Evolutionary conservation across 2,113 vertebrate species (phyloP), one percentile per base, ranked within the genome.

Genomic region (Hepsetus odoe): DNA sequence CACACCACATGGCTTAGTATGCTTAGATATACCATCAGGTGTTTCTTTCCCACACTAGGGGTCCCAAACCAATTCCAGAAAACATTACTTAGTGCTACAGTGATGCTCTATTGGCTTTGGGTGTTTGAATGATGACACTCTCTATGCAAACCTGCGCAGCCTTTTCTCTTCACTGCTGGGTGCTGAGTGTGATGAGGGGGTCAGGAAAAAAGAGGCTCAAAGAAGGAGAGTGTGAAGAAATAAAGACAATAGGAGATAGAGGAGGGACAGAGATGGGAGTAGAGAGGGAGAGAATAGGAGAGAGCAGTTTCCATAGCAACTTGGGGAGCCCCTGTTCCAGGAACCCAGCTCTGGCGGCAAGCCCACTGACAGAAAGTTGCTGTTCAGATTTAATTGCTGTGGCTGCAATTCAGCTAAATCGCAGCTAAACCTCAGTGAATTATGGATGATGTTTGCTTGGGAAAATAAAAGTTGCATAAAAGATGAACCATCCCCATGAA

Each of bases 271-370:
- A 14, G 33, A 38, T 38, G 22, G 64, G 55, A 24, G 56, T 13
- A 38, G 32, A 18, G 44, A 68, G 28, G 69, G 66, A 67, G 42
- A 38, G 74, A 81, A 61, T 33, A 46, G 72, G 74, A 76, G 69
- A 81, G 49, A 82, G 61, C 68, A 61, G 79, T 87, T 82, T 83
- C 86, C 81, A 87, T 87, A 81, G 86, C 74, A 87, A 87, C 86
- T 6, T 32, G 65, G 46, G 64, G 79, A 81, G 82, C 73, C 46
- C 46, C 58, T 72, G 22, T 58, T 76, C 26, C 30, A 74, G 70
- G 56, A 40, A 62, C 51, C 71, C 22, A 12, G 42, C 30, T 65
- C 68, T 68, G 53, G 49, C 67, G 75, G 80, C 59, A 59, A 22
- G 80, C 74, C 44, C 61, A 58, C 68, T 33, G 38, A 66, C 2